Base-by-base conservation (phyloP, 37 sponge, comb jelly and placozoan genomes). In the Eunapius fragilis region DNA sequence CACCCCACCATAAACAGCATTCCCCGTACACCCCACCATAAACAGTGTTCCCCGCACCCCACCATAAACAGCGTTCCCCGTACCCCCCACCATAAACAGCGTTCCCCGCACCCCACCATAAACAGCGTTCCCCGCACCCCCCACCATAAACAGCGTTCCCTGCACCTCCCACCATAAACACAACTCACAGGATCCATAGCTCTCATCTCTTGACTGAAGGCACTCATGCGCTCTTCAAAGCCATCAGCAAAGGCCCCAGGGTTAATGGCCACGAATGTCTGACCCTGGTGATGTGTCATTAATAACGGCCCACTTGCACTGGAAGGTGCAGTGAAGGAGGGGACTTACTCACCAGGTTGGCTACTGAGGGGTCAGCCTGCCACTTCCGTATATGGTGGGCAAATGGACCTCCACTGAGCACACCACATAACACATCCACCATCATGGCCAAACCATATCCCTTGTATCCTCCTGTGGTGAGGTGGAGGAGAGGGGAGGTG, bases 341-440 rank as follows among this genome's bases (percentile, higher is more conserved):
- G n/a, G n/a, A n/a, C n/a, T n/a, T 25, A 34, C 92, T 73, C 69
- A 94, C 95, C 86, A 96, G 75, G 79, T 94, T 87, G 30, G 97
- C 94, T 0, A 25, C 69, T 31, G 36, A 75, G 30, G 47, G 37
- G 50, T 90, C 85, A 9, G 14, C 77, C 24, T 41, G 70, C 95
- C 95, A 97, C 25, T 70, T 82, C 27, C 96, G 50, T 25, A 97
- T 87, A 79, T 91, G 87, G 19, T 84, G 79, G 25, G 80, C 96
- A 80, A 83, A 97, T 7, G 87, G 71, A 3, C 96, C 89, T 0
- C 95, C 98, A 37, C 94, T 75, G 45, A 97, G 80, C 26, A 95
- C 82, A 19, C 98, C 98, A 79, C 98, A 92, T 47, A 97, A 71
- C 67, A 94, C 71, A 70, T 97, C 98, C 74, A 97, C 98, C 94